Evolutionary conservation across 2,797 vertebrate species (phyloP), one percentile per base, ranked within the genome.

Genomic region (Leontocebus nigricollis): DNA sequence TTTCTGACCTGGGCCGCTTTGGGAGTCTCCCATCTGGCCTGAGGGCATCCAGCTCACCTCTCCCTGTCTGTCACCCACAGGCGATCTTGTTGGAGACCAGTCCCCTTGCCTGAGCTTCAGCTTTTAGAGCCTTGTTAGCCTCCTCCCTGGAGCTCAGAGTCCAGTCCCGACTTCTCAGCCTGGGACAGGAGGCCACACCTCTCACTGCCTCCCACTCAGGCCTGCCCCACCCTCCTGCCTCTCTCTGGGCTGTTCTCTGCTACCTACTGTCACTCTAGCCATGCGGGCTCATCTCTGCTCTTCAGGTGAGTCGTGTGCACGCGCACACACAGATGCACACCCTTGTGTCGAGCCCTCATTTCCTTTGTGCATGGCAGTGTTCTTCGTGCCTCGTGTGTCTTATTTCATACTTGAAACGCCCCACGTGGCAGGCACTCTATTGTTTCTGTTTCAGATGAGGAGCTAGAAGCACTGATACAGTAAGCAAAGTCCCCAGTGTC

Each of bases 221-320:
- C 44, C 55, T 50, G 61, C 0, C 41, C 36, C 13, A 11, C 44
- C 80, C 3, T 59, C 57, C 55, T 11, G 20, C 39, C 33, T 36
- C 12, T 3, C 4, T n/a, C 2, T 6, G 10, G 39, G 20, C 67
- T n/a, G 15, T 30, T 46, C 14, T 72, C 7, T 10, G 61, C 14
- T 22, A 1, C 59, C 46, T 46, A 2, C 30, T 39, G 15, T 30
- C 44, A 7, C 70, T 64, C 9, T 13, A 41, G 61, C 22, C 20
- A 0, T 0, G 1, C 0, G 7, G 30, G 15, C 39, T 67, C 0
- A 0, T 10, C 44, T 57, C 36, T 11, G 61, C 36, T 75, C 2
- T 50, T 22, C 36, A 50, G 39, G 39, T 9, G 48, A 67, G 30
- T 26, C 15, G 15, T 1, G 7, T 7, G 0, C 57, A n/a, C 4